Evolutionary conservation across 2,113 vertebrate species (phyloP).

Genomic region (Entosphenus tridentatus): DNA sequence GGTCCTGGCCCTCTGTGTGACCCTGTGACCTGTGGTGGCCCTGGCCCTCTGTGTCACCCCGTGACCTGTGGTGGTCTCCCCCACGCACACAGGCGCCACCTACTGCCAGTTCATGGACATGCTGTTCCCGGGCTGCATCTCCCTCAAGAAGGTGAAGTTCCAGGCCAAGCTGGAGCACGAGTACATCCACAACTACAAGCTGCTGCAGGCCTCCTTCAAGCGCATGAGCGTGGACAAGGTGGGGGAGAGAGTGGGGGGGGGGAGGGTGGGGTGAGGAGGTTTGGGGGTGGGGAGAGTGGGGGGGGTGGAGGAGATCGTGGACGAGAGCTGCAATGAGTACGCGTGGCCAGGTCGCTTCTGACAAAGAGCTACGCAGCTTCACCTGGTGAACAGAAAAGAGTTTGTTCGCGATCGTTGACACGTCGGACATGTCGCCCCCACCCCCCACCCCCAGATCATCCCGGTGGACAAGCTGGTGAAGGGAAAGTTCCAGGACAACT

Average conservation of each 20-base stretch:
- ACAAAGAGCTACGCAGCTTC: too few species aligned
- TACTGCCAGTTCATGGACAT: slow-evolving; percentile 11
- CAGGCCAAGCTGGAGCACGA: slow-evolving; percentile 9
- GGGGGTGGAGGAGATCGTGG: not conserved
- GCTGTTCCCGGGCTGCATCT: slow-evolving; percentile 9
- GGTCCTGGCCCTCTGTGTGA: too few species aligned
- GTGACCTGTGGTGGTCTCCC: not conserved
- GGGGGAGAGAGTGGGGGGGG: not conserved
- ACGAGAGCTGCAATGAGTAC: too few species aligned
- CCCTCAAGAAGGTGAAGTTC: slow-evolving; percentile 8
- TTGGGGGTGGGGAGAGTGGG: not conserved
- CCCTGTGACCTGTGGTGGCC: too few species aligned
- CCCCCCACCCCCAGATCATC: not conserved
- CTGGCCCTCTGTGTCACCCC: too few species aligned
- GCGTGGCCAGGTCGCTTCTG: too few species aligned
- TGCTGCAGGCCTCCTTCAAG: slow-evolving; percentile 9
- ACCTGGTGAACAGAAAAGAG: too few species aligned
- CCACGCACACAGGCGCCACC: not conserved
- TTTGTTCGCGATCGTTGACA: too few species aligned
- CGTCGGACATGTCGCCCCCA: too few species aligned
- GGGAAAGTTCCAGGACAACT: slow-evolving; percentile 11
- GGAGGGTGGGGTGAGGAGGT: not conserved
- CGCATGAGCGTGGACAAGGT: slow-evolving; percentile 20
- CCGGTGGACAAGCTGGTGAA: slow-evolving; percentile 10
- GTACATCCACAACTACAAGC: slow-evolving; percentile 11